Percentiles rank a stretch among this genome's conserved stretches.
Conservation (phyloP, 2,888 invertebrate genomes). For the Machimus atricapillus region DNA sequence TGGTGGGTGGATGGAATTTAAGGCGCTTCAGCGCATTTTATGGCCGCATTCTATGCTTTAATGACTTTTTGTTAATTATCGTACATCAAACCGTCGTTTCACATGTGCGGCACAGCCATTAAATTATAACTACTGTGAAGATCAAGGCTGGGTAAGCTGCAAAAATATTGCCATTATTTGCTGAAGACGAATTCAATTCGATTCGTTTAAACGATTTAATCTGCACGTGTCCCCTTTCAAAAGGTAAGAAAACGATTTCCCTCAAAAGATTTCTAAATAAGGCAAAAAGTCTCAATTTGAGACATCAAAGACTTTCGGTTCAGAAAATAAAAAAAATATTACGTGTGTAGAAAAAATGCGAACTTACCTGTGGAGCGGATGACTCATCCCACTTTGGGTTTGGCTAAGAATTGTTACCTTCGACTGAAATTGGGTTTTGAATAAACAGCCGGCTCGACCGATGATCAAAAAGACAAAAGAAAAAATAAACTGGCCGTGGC, state of each 20-base stretch:
- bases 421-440: not conserved
- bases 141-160: not conserved
- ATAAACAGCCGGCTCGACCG: not conserved
- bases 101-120: not conserved
- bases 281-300: not conserved
- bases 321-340: not conserved
- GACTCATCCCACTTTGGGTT: conserved; percentile 7
- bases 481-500: not conserved
- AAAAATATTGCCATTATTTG: not conserved
- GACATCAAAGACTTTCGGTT: not conserved
- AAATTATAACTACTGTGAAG: not conserved
- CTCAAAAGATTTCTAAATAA: not conserved
- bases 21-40: not conserved
- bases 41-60: not conserved
- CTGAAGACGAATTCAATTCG: not conserved
- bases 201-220: not conserved
- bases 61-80: not conserved
- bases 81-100: not conserved
- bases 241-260: not conserved
- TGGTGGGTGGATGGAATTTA: not conserved
- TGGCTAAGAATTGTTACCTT: not conserved
- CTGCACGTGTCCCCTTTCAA: not conserved
- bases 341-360: not conserved
- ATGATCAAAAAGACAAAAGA: not conserved
- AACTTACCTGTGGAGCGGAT: not conserved